Base-by-base conservation (phyloP, 2,113 vertebrate genomes). In the Rousettus leschenaultii region DNA sequence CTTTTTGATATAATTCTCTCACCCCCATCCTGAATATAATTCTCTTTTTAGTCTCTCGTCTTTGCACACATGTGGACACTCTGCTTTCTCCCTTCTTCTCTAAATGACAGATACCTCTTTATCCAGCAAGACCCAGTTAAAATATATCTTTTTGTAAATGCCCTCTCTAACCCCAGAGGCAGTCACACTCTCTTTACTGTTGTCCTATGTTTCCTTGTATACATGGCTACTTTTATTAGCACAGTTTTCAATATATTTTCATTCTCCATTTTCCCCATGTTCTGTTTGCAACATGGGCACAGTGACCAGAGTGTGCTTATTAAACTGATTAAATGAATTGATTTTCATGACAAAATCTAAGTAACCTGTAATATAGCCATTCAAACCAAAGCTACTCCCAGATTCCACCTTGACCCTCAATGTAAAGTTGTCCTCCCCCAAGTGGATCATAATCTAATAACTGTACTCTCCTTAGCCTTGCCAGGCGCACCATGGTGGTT, bases 321-420 rank as follows among this genome's bases (percentile, higher is more conserved):
- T 93, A 86, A 95, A 68, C 40, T 83, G 68, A 90, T 51, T 59
- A 74, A 86, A 61, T 92, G 19, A 77, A 71, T 83, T 79, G 94
- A 33, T 88, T 66, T 90, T 83, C 70, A 73, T 66, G 38, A 87
- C n/a, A 71, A 77, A 80, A 77, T 48, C 53, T 77, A 51, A 71
- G 16, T 71, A 28, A 51, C 22, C 35, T 93, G 4, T 83, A n/a
- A 28, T 82, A 33, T 45, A 90, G 53, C 22, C 78, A 13, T 13
- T 24, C 35, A 70, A 94, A 55, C 9, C 48, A 70, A 61, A 92
- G 16, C 30, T 90, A 30, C 7, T 95, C 24, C 57, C 16, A 10
- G 75, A 74, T 78, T 40, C 21, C 19, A 8, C 26, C 26, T 2
- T 7, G 21, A 28, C 4, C 4, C 3, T 13, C 13, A 21, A 71